Evolutionary conservation across 2,797 vertebrate genomes (phyloP).

Genomic region (Sebastes vulpes): DNA sequence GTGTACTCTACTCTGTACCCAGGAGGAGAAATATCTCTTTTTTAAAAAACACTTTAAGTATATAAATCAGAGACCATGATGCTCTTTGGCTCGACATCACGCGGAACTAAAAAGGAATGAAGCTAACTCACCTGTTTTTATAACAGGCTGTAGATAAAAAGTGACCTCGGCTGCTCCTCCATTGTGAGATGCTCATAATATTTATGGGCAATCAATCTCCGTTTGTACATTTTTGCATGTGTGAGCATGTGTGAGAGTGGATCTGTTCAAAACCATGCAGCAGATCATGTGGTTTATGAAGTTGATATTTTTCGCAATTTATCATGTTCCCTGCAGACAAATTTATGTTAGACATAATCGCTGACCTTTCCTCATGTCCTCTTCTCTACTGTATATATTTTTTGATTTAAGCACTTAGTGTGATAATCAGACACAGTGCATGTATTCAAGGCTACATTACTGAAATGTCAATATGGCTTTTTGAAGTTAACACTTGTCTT

Average conservation of each 20-base stretch:
- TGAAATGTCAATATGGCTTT: neutral
- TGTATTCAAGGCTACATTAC: neutral
- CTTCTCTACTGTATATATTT: neutral
- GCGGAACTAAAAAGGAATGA: neutral
- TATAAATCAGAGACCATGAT: neutral
- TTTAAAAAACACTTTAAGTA: neutral
- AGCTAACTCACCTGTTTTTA: neutral
- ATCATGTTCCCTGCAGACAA: neutral
- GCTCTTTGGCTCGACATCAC: neutral
- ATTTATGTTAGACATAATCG: neutral
- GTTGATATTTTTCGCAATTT: neutral
- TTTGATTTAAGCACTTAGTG: neutral
- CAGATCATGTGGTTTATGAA: neutral
- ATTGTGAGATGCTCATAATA: neutral
- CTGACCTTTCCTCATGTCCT: neutral
- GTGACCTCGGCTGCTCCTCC: neutral
- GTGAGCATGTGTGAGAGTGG: neutral
- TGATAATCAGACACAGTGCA: neutral
- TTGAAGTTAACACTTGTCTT: neutral
- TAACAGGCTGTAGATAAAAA: neutral
- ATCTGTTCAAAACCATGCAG: neutral
- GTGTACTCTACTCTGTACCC: neutral
- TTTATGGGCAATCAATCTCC: neutral
- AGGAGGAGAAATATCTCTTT: neutral
- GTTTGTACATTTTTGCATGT: neutral